Evolutionary conservation across 2,888 invertebrate genomes (phyloP).

Genomic region (Latheticus oryzae): DNA sequence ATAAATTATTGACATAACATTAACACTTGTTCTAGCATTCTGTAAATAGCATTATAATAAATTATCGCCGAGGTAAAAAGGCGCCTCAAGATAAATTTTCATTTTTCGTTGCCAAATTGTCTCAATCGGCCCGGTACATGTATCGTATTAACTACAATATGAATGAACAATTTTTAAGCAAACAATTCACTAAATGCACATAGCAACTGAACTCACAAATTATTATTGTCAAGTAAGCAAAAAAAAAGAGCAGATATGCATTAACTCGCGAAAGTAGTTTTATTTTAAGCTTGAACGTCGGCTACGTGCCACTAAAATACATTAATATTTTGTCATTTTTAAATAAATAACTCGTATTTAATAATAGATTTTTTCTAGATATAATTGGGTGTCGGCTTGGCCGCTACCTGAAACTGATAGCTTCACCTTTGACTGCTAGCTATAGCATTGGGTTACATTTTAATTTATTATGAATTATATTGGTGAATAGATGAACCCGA

Average conservation of each 20-base stretch:
- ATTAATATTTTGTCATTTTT: slow-evolving; percentile 23
- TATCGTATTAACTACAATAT: slow-evolving; percentile 1
- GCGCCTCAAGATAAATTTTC: slow-evolving; percentile 16
- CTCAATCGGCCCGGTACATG: slow-evolving; percentile 6
- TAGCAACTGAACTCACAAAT: slow-evolving; percentile 3
- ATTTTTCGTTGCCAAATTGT: slow-evolving; percentile 14
- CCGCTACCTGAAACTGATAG: slow-evolving; percentile 15
- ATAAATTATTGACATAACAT: background rate
- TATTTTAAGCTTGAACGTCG: slow-evolving; percentile 9
- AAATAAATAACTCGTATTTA: slow-evolving; percentile 20
- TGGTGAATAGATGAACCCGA: too few relatives aligned
- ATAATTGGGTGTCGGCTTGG: slow-evolving; percentile 15
- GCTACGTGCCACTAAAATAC: slow-evolving; percentile 5
- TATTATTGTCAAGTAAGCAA: slow-evolving; percentile 5
- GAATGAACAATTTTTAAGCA: slow-evolving; percentile 10
- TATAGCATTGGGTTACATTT: slow-evolving; percentile 1
- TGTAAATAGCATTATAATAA: slow-evolving; percentile 1
- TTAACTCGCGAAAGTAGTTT: background rate
- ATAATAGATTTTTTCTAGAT: slow-evolving; percentile 20
- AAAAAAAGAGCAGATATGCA: background rate
- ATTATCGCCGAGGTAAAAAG: background rate
- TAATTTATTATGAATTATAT: slow-evolving; percentile 1
- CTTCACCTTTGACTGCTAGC: slow-evolving; percentile 19
- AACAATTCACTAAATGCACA: slow-evolving; percentile 14
- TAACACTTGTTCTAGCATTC: background rate